These are phyloP conservation scores for Cheirogaleus medius DNA, from an alignment of 2,113 vertebrate genomes.

Conservation along the genomic window DNA sequence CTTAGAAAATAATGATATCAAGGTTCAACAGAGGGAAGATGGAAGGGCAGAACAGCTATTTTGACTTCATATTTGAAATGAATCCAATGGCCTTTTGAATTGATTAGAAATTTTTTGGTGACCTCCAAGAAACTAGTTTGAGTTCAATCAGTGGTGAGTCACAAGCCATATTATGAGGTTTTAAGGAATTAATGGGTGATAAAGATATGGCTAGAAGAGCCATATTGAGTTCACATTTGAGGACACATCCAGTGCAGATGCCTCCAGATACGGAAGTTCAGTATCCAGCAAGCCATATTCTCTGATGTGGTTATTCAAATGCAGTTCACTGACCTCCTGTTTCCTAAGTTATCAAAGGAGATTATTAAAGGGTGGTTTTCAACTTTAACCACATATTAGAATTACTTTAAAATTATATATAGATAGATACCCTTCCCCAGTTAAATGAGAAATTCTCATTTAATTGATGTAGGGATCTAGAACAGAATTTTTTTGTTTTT, in stretches of 20 bases:
- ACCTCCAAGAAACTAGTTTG: background rate
- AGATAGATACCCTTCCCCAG: background rate
- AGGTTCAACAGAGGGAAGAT: background rate
- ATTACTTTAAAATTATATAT: background rate
- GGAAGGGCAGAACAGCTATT: background rate
- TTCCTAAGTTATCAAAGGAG: background rate
- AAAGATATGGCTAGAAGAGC: background rate
- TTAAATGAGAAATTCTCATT: background rate
- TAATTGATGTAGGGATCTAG: background rate
- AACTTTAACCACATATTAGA: background rate
- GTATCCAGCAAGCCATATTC: rapidly evolving
- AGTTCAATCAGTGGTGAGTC: background rate
- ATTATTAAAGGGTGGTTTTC: background rate
- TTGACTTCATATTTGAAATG: background rate
- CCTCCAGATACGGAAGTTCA: background rate
- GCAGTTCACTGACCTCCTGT: background rate
- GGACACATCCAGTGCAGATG: background rate
- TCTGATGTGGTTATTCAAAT: background rate
- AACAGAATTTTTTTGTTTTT: background rate
- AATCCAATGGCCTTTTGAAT: background rate
- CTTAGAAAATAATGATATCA: background rate
- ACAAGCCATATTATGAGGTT: background rate
- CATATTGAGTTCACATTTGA: background rate
- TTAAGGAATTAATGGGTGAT: background rate
- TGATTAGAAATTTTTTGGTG: background rate